Evolutionary conservation across 1,140 invertebrate genomes (phyloP), one percentile per base, ranked within the genome.

Genomic region (Platorchestia sp.): DNA sequence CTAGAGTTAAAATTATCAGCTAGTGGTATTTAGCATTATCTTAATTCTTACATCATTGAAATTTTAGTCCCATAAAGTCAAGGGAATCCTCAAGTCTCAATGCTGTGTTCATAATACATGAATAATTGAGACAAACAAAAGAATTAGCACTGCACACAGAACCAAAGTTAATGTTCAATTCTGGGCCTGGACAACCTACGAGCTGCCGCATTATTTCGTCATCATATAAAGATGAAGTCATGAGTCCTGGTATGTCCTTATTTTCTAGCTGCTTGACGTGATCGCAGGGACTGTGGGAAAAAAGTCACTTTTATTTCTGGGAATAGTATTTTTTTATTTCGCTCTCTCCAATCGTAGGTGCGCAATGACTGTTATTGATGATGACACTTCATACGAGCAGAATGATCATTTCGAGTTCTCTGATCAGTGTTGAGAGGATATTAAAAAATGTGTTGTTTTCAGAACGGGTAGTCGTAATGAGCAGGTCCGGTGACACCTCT

Each of bases 361-460:
- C 22, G 27, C 87, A 89, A 42, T 89, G 27, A 89, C 27, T 44
- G 43, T 89, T 42, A 89, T 41, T 42, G 87, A 89, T 89, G 87
- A 89, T 44, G 87, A 89, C 87, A 89, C 41, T 42, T 75, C 41
- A 89, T 41, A 89, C 10, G 43, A 41, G 36, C 43, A 41, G 42
- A 44, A 89, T 89, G 36, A 89, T 89, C 41, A 44, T 89, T 89
- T 89, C 41, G n/a, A 89, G 87, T 16, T 89, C 87, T 89, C 87
- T 42, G 41, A 89, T 89, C 43, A 89, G 41, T 89, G 87, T 27
- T 89, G 41, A 89, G n/a, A 44, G n/a, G 87, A 89, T 89, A 27
- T 89, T 14, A 41, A 89, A 44, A 44, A 44, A 89, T 89, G 87
- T 16, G 43, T 42, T 44, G 41, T 89, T 89, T 44, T 14, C 43